phyloP scores from a whole-genome alignment of 1,140 invertebrate species.

The Latrodectus geometricus region DNA sequence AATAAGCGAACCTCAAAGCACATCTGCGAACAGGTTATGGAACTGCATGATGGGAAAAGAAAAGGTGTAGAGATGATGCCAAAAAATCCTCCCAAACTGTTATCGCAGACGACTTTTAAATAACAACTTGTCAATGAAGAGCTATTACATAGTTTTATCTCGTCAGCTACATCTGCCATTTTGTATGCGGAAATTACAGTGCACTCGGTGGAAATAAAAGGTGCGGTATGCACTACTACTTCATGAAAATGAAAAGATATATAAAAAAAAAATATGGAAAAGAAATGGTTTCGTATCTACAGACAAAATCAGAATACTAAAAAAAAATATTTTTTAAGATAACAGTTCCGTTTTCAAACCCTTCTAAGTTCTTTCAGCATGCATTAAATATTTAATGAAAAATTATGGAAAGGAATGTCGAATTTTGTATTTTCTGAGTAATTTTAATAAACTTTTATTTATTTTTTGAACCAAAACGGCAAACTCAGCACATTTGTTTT shows the following conservation, averaged over 20 bases:
- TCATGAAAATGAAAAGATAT: background rate
- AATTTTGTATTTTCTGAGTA: too few species aligned
- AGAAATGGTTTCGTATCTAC: background rate
- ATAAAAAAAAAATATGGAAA: background rate
- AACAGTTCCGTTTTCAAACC: background rate
- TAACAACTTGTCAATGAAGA: slow-evolving; percentile 50
- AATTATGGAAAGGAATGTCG: too few species aligned
- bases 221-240: slow-evolving; percentile 29
- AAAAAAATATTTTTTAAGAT: background rate
- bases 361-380: too few species aligned
- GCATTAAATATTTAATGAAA: too few species aligned
- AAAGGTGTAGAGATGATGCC: slow-evolving; percentile 11
- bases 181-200: slow-evolving; percentile 42
- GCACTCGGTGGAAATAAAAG: background rate
- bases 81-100: slow-evolving; percentile 38
- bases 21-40: slow-evolving; percentile 14
- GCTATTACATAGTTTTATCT: slow-evolving; percentile 18
- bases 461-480: too few species aligned
- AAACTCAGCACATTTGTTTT: too few species aligned
- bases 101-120: slow-evolving; percentile 37
- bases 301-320: background rate
- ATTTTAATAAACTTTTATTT: too few species aligned
- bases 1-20: slow-evolving; percentile 11
- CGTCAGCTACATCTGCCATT: slow-evolving; percentile 20
- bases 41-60: background rate